Conservation (phyloP, 92 coral and sea anemone genomes). For the Parazoanthus darwini region DNA sequence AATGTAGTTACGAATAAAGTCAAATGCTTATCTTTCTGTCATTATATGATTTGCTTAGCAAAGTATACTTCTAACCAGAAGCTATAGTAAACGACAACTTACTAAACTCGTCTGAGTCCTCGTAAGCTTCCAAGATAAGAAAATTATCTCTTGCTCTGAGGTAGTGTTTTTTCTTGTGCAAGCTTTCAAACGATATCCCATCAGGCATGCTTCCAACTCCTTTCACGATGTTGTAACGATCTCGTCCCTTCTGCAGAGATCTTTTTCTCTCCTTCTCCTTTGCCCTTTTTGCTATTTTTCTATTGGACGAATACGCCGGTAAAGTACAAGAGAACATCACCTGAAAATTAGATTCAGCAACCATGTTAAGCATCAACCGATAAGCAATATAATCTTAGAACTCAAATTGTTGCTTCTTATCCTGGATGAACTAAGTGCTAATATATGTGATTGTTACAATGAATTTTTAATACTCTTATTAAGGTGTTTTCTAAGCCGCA, state of each 20-base stretch:
- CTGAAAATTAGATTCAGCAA: constrained; percentile 51
- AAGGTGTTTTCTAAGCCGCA: constrained; percentile 42
- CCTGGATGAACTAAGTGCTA: constrained; percentile 13
- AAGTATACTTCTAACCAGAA: background rate
- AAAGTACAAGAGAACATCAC: constrained; percentile 91
- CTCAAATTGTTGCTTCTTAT: constrained; percentile 9
- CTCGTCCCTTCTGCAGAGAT: constrained; percentile 78
- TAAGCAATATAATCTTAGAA: background rate
- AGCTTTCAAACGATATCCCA: constrained; percentile 94
- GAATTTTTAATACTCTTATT: constrained; percentile 29
- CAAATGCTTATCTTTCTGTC: background rate
- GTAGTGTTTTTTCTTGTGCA: constrained; percentile 77
- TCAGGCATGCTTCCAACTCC: constrained; percentile 92
- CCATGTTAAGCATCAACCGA: constrained; percentile 16
- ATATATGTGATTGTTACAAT: constrained; percentile 23
- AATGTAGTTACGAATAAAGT: background rate
- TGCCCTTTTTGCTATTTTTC: constrained; percentile 69
- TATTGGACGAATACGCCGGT: constrained; percentile 73
- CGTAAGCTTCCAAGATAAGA: constrained; percentile 86
- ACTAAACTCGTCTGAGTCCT: constrained; percentile 94
- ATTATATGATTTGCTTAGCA: background rate
- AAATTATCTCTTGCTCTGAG: constrained; percentile 80
- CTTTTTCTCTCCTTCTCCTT: constrained; percentile 72
- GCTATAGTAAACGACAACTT: constrained; percentile 49
- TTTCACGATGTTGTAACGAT: constrained; percentile 88